These are phyloP conservation scores for Phytoseiulus persimilis DNA, from an alignment of 2,888 invertebrate genomes.

Conservation along the genomic window DNA sequence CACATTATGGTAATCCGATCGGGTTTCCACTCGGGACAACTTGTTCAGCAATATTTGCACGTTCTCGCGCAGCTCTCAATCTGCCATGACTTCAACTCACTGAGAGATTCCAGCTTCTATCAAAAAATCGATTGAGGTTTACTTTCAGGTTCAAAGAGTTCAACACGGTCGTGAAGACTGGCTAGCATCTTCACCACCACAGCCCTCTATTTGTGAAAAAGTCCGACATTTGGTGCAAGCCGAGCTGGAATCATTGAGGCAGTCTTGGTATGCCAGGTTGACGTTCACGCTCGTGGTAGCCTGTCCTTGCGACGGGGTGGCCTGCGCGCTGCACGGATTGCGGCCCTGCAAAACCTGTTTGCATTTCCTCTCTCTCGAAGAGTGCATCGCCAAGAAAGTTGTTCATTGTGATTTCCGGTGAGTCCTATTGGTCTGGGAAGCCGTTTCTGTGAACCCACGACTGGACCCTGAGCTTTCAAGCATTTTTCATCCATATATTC, in stretches of 20 bases:
- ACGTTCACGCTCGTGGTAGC: constrained; percentile 49
- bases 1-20: constrained; percentile 26
- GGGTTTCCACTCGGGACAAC: no score
- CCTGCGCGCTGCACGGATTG: constrained; percentile 49
- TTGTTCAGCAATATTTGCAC: background rate
- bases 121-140: no score
- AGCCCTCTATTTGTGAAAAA: constrained; percentile 38
- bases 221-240: constrained; percentile 51
- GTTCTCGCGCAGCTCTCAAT: no score
- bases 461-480: no score
- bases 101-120: no score
- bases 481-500: no score
- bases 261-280: constrained; percentile 52
- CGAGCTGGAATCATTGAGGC: constrained; percentile 49
- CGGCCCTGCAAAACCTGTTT: constrained; percentile 49
- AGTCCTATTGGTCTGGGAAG: constrained; percentile 8
- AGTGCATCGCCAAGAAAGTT: constrained; percentile 52
- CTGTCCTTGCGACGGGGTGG: constrained; percentile 50
- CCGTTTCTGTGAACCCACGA: background rate
- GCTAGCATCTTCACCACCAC: constrained; percentile 35
- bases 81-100: no score
- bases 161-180: constrained; percentile 31
- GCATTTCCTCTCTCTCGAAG: constrained; percentile 52
- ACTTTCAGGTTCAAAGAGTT: constrained; percentile 41
- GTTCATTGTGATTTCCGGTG: constrained; percentile 40